A percentile compares a stretch with the other conserved stretches of the same genome.
phyloP scores from a whole-genome alignment of 2,888 invertebrate genomes.

The Ennomos quercinarius region DNA sequence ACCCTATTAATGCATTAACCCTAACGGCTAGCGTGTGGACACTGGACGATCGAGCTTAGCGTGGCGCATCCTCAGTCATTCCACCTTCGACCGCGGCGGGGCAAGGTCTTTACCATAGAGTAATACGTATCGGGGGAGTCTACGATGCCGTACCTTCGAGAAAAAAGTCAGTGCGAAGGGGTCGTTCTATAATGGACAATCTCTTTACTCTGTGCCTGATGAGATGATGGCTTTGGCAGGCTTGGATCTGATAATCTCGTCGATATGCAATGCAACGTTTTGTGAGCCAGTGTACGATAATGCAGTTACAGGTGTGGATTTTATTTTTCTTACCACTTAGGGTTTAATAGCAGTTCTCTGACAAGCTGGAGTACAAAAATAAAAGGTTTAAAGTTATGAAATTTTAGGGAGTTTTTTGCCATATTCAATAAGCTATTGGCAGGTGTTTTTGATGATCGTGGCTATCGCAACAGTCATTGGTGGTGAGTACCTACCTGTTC shows the following conservation, averaged over 20 bases:
- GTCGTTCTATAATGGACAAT: conserved; percentile 16
- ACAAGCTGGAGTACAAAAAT: no score
- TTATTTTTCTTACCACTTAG: no score
- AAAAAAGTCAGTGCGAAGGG: conserved; percentile 7
- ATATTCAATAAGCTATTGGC: no score
- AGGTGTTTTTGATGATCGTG: no score
- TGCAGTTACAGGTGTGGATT: conserved; percentile 49
- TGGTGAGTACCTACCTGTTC: no score
- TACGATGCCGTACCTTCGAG: not conserved
- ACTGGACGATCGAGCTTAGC: conserved; percentile 21
- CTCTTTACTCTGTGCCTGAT: conserved; percentile 31
- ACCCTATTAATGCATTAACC: conserved; percentile 52
- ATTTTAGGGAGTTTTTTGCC: no score
- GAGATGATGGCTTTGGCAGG: conserved; percentile 75
- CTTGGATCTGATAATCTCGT: conserved; percentile 70
- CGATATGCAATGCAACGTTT: conserved; percentile 75
- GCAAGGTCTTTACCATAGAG: conserved; percentile 1
- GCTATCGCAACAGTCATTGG: no score
- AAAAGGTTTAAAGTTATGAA: no score
- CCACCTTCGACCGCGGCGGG: conserved; percentile 31
- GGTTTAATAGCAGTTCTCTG: not conserved
- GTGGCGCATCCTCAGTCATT: conserved; percentile 38
- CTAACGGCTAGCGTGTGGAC: conserved; percentile 39
- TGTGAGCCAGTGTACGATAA: conserved; percentile 69
- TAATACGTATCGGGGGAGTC: no score